Base-by-base conservation (phyloP, 2,888 invertebrate species). In the Drosophila monieri region DNA sequence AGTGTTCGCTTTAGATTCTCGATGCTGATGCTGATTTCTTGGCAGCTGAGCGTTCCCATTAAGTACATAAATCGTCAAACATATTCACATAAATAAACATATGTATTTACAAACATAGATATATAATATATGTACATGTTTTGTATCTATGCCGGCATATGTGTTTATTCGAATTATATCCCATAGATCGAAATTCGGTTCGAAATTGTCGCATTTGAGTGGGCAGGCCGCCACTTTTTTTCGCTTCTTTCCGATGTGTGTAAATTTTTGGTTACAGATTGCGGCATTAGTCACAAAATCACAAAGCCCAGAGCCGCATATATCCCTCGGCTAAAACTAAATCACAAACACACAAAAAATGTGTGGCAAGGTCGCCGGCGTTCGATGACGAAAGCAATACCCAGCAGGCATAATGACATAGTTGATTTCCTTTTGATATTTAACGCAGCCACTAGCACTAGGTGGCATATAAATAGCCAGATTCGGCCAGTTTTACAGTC, bases 1-100 rank as follows among this genome's bases (percentile, higher is more conserved):
- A 32, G 68, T 60, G 66, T 74, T 73, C 35, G 18, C 30, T 21
- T 21, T 15, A n/a, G 35, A 35, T 35, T 35, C 35, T 9, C 12
- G 35, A 35, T 35, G 23, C 39, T 6, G 43, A 44, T 57, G 44
- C 57, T 15, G 57, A 67, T 67, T 78, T 59, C 32, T 68, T 73
- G 78, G 80, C 80, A 80, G 80, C 79, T 77, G 77, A 68, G 62
- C 65, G 44, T 49, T 46, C 78, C 74, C 76, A 80, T 74, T 74
- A 70, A 69, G 80, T 74, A 64, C 43, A 76, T 83, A 80, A 80
- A 84, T 83, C 66, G 69, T 62, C 43, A 47, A 47, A 48, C 48
- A 78, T 61, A 23, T 30, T 21, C 48, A 32, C 15, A 68, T n/a
- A 57, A 43, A 55, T 49, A 41, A n/a, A 15, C 14, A 12, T 15